Evolutionary conservation across 2,888 invertebrate species (phyloP).

Genomic region (Ochlodes sylvanus): DNA sequence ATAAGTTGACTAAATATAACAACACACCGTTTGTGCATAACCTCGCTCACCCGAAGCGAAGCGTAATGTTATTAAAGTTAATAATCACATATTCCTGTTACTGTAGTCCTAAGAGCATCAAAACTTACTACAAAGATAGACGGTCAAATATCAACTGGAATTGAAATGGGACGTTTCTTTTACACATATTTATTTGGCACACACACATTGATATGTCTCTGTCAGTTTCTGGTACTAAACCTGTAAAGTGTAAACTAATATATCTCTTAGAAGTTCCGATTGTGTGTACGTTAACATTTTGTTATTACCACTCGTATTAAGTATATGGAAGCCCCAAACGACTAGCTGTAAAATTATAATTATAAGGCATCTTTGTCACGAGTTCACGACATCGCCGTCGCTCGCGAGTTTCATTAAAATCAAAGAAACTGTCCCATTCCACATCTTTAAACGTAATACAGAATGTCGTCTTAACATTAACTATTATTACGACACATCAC

Average conservation of each 20-base stretch:
- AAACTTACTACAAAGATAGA: slow-evolving; percentile 34
- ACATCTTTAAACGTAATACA: slow-evolving; percentile 42
- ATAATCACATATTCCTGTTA: slow-evolving; percentile 33
- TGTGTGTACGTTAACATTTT: slow-evolving; percentile 18
- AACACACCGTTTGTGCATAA: slow-evolving; percentile 35
- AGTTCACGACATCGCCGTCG: slow-evolving; percentile 19
- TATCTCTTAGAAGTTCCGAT: slow-evolving; percentile 3
- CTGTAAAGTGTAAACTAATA: neutral
- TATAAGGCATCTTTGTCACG: slow-evolving; percentile 18
- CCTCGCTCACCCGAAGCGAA: slow-evolving; percentile 28
- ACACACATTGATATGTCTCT: slow-evolving; percentile 66
- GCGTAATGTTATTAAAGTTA: slow-evolving; percentile 23
- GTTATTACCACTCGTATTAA: slow-evolving; percentile 39
- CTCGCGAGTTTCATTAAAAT: slow-evolving; percentile 38
- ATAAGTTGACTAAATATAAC: slow-evolving; percentile 35
- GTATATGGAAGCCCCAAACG: slow-evolving; percentile 54
- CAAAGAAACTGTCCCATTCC: slow-evolving; percentile 62
- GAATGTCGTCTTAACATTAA: slow-evolving; percentile 44
- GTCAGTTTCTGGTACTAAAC: slow-evolving; percentile 13
- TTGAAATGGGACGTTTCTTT: slow-evolving; percentile 65
- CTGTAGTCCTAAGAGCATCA: slow-evolving; percentile 23
- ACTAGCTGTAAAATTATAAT: slow-evolving; percentile 34
- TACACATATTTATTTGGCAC: slow-evolving; percentile 67
- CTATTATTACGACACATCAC: slow-evolving; percentile 51
- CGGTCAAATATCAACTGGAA: slow-evolving; percentile 32